A percentile compares a stretch with the other conserved stretches of the same genome.
Evolutionary conservation across 2,888 invertebrate genomes (phyloP).

Genomic region (Anoplius nigerrimus): DNA sequence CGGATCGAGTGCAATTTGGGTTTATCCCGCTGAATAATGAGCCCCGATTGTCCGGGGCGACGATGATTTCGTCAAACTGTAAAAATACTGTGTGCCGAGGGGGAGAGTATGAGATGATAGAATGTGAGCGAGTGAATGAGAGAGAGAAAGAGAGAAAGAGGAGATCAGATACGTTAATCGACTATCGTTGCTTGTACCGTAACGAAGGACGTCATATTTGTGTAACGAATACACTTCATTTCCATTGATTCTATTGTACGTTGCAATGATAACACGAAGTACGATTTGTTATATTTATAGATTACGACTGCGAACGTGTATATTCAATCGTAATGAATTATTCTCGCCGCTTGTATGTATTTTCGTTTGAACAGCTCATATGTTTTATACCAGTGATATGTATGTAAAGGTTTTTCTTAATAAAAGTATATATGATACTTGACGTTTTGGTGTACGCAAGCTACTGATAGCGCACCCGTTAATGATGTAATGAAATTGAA

Average conservation of each 20-base stretch:
- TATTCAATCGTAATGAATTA: slow-evolving; percentile 49
- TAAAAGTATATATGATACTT: slow-evolving; percentile 53
- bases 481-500: no score
- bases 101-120: not conserved
- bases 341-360: slow-evolving; percentile 64
- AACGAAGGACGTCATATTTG: slow-evolving; percentile 14
- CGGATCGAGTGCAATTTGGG: not conserved
- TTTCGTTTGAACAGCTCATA: slow-evolving; percentile 68
- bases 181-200: not conserved
- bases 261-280: slow-evolving; percentile 40
- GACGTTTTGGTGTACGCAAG: no score
- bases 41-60: slow-evolving; percentile 7
- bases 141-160: no score
- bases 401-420: slow-evolving; percentile 67
- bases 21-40: slow-evolving; percentile 14
- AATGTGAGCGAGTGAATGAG: not conserved
- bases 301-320: slow-evolving; percentile 43
- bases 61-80: slow-evolving; percentile 14
- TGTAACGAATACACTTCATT: slow-evolving; percentile 38
- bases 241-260: slow-evolving; percentile 51
- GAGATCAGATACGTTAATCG: not conserved
- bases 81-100: not conserved
- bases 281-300: slow-evolving; percentile 57
- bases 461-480: no score
- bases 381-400: slow-evolving; percentile 70